Conservation (phyloP, 2,888 invertebrate species). For the Nowickia ferox region DNA sequence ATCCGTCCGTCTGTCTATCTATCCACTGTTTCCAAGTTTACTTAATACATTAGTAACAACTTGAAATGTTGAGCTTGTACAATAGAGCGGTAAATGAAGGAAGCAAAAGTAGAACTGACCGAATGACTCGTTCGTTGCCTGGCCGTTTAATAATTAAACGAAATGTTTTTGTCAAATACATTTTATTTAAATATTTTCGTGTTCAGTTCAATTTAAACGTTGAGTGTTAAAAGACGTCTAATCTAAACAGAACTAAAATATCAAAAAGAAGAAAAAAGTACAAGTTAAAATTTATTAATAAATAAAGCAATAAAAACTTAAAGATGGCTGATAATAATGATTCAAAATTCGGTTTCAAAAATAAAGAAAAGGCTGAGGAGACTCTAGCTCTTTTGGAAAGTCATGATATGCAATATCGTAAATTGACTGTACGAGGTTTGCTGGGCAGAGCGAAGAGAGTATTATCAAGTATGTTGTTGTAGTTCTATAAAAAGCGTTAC, state of each 20-base stretch:
- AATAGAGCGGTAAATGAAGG: slow-evolving; percentile 26
- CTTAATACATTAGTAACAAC: slow-evolving; percentile 62
- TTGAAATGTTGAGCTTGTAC: slow-evolving; percentile 46
- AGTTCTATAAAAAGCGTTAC: slow-evolving; percentile 18
- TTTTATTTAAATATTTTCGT: slow-evolving; percentile 60
- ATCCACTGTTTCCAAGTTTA: slow-evolving; percentile 11
- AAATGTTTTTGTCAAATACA: slow-evolving; percentile 61
- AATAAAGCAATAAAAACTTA: background rate
- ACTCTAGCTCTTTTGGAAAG: slow-evolving; percentile 86
- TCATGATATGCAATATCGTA: slow-evolving; percentile 87
- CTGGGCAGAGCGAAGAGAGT: slow-evolving; percentile 85
- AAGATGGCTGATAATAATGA: slow-evolving; percentile 80
- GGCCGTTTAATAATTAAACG: slow-evolving; percentile 55
- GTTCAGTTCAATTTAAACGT: slow-evolving; percentile 64
- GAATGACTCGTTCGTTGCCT: slow-evolving; percentile 22
- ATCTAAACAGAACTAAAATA: slow-evolving; percentile 10
- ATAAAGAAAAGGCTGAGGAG: slow-evolving; percentile 88
- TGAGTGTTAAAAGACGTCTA: slow-evolving; percentile 63
- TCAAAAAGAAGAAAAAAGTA: background rate
- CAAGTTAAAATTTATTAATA: background rate
- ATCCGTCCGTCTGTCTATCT: slow-evolving; percentile 7
- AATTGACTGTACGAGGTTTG: slow-evolving; percentile 86
- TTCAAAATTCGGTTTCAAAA: slow-evolving; percentile 88
- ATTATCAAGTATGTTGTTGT: slow-evolving; percentile 82
- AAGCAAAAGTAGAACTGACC: slow-evolving; percentile 3